Evolutionary conservation across 2,888 invertebrate genomes (phyloP).

Genomic region (Troilus luridus): DNA sequence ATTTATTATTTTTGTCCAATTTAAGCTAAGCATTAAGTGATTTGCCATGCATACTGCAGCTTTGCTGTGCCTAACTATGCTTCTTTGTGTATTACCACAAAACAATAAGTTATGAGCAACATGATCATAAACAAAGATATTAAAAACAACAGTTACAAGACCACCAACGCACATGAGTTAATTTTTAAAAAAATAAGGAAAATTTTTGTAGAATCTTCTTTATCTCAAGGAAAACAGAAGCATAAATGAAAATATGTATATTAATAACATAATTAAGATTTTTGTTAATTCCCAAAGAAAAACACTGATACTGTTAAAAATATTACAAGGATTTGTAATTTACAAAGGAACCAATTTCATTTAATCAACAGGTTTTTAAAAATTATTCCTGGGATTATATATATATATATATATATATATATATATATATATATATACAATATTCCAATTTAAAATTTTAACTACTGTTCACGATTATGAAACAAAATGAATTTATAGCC

Average conservation of each 20-base stretch:
- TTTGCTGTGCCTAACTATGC: constrained; percentile 15
- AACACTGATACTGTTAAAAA: background rate
- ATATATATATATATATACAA: background rate
- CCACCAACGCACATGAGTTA: constrained; percentile 22
- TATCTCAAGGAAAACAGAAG: background rate
- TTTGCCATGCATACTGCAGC: constrained; percentile 42
- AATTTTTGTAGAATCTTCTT: background rate
- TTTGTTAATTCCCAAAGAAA: background rate
- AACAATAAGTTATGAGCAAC: constrained; percentile 10
- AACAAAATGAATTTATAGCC: constrained; percentile 21
- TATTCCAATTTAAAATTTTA: no score
- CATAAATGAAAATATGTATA: background rate
- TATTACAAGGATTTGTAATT: background rate
- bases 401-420: no score
- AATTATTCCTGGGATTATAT: background rate
- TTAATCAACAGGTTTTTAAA: background rate
- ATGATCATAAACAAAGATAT: background rate
- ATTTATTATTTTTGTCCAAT: background rate
- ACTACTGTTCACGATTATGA: background rate
- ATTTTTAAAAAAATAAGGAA: background rate
- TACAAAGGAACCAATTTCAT: background rate
- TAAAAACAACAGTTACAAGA: background rate
- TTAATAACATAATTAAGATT: background rate
- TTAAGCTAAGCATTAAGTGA: constrained; percentile 28
- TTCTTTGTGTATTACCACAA: background rate